Base-by-base conservation (phyloP, 2,113 vertebrate genomes). In the Bubo bubo region DNA sequence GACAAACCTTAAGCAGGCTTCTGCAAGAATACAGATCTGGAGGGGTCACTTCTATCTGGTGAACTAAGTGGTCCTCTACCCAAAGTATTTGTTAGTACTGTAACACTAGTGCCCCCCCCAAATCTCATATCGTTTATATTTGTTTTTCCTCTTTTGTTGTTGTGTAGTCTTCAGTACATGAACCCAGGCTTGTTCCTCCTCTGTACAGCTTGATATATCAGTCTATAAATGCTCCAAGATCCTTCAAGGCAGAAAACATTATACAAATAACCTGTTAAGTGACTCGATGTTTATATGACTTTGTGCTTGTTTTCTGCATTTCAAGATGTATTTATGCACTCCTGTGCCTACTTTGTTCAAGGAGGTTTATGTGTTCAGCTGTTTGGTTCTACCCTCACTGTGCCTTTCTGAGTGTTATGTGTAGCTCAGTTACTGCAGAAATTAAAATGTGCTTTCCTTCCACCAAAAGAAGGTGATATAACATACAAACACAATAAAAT, bases 251-350 rank as follows among this genome's bases (percentile, higher is more conserved):
- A 88, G 91, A 84, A 95, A 95, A 91, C 72, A 79, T 86, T 88
- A 86, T 70, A 96, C 79, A 95, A 95, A 95, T 91, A 94, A 91
- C 73, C 41, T 88, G 85, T 79, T 95, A 91, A 95, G 84, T 89
- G 83, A 58, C 45, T 94, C 1, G 9, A 76, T 93, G 70, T 89
- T 95, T 92, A 72, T 89, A 58, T 89, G 86, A 95, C 77, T 84
- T 81, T 32, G 58, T 95, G 60, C 60, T 85, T 87, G 76, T 92
- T 91, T 92, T 89, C 77, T 87, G 53, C 80, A 79, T 95, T 96
- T 94, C 64, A 93, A 85, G 76, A 86, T 81, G 73, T 68, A 79
- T 94, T 92, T 84, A 73, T 93, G 80, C 24, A 24, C 73, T 95
- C 66, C 58, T 72, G 52, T 94, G 92, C 70, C 66, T 94, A 19